phyloP scores from a whole-genome alignment of 2,888 invertebrate species.

The Monochamus alternatus region DNA sequence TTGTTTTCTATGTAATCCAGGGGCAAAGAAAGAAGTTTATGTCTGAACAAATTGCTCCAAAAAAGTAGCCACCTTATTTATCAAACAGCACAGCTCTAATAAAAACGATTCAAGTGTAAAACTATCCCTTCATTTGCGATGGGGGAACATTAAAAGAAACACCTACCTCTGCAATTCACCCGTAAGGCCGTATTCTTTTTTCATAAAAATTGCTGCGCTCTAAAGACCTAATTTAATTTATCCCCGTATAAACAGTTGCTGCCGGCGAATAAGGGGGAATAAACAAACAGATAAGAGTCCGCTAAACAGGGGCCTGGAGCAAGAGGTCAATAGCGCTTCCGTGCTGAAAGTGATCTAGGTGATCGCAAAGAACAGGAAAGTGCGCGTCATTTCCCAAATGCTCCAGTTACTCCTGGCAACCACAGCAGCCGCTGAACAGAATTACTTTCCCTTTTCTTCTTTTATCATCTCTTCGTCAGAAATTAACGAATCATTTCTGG shows the following conservation, averaged over 20 bases:
- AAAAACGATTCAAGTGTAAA: not conserved
- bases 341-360: conserved; percentile 36
- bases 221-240: conserved; percentile 28
- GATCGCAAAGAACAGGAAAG: conserved; percentile 37
- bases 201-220: conserved; percentile 1
- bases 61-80: not conserved
- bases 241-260: conserved; percentile 26
- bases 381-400: conserved; percentile 39
- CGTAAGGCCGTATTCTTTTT: not conserved
- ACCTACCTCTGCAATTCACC: not conserved
- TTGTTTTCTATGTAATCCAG: too few species aligned
- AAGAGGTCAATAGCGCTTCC: conserved; percentile 40
- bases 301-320: conserved; percentile 25
- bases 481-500: conserved; percentile 10
- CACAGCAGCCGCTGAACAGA: conserved; percentile 29
- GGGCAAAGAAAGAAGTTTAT: not conserved
- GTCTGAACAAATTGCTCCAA: not conserved
- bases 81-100: not conserved
- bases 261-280: conserved; percentile 24
- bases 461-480: conserved; percentile 20
- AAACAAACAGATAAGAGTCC: conserved; percentile 32
- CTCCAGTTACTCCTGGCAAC: conserved; percentile 33
- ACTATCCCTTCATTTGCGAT: not conserved
- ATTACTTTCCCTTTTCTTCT: conserved; percentile 30
- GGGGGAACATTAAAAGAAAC: conserved; percentile 1